Evolutionary conservation across 2,888 invertebrate species (phyloP).

Genomic region (Hirtodrosophila histrioides): DNA sequence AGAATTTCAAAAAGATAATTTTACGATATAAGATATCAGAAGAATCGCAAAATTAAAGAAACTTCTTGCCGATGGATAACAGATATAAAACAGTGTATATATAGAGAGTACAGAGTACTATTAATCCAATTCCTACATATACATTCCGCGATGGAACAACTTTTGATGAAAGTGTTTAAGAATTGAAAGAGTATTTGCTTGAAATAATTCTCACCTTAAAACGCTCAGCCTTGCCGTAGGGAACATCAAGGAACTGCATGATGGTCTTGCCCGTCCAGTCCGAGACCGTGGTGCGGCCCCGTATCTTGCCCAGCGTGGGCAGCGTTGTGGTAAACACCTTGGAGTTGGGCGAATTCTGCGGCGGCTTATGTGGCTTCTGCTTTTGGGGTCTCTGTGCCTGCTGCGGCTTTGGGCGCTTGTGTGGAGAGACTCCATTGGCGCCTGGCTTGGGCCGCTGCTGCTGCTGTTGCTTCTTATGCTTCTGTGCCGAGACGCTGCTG

Average conservation of each 20-base stretch:
- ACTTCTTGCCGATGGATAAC: no score
- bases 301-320: constrained; percentile 75
- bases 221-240: constrained; percentile 80
- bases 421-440: constrained; percentile 1
- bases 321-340: constrained; percentile 62
- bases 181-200: no score
- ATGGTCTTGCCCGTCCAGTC: constrained; percentile 78
- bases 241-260: constrained; percentile 82
- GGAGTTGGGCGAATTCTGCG: constrained; percentile 11
- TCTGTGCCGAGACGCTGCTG: constrained; percentile 46
- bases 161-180: no score
- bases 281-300: constrained; percentile 69
- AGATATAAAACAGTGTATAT: no score
- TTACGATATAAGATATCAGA: no score
- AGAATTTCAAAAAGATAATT: no score
- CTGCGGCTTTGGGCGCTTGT: constrained; percentile 43
- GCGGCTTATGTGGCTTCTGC: constrained; percentile 24
- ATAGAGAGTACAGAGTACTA: no score
- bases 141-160: no score
- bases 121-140: no score
- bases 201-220: constrained; percentile 70
- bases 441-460: constrained; percentile 37
- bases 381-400: constrained; percentile 36
- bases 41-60: no score
- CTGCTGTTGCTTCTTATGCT: constrained; percentile 40